Conservation (phyloP, 2,888 invertebrate species). For the Agrochola circellaris region DNA sequence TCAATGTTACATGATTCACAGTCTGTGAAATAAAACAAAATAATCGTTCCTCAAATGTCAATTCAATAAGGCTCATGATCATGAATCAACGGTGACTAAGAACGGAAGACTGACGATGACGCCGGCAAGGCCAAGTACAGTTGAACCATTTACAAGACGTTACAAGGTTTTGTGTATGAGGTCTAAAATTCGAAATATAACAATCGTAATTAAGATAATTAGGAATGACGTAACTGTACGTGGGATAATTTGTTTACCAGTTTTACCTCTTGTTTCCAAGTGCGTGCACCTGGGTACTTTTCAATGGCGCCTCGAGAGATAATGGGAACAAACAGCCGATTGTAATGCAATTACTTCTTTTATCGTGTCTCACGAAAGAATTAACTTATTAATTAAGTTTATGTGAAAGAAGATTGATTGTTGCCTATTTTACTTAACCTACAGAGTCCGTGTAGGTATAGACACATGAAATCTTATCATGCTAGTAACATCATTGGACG, state of each 20-base stretch:
- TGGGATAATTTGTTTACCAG: slow-evolving; percentile 26
- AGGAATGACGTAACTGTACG: slow-evolving; percentile 46
- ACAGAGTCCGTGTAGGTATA: background rate
- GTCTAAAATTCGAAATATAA: slow-evolving; percentile 55
- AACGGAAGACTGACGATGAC: slow-evolving; percentile 70
- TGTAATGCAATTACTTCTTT: slow-evolving; percentile 6
- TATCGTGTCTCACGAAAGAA: slow-evolving; percentile 16
- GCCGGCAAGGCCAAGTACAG: slow-evolving; percentile 57
- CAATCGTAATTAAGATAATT: slow-evolving; percentile 63
- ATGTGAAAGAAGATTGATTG: background rate
- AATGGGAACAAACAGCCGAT: slow-evolving; percentile 10
- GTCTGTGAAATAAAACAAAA: slow-evolving; percentile 41
- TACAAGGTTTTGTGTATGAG: slow-evolving; percentile 63
- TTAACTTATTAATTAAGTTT: background rate
- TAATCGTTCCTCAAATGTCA: slow-evolving; percentile 61
- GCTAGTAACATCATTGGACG: slow-evolving; percentile 7
- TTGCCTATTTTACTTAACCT: background rate
- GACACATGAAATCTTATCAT: slow-evolving; percentile 40
- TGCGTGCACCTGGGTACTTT: slow-evolving; percentile 4
- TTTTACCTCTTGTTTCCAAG: slow-evolving; percentile 27
- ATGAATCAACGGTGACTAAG: slow-evolving; percentile 83
- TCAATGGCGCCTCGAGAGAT: slow-evolving; percentile 16
- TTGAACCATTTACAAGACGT: slow-evolving; percentile 63
- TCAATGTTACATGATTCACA: slow-evolving; percentile 44
- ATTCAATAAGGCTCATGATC: slow-evolving; percentile 70